Conservation (phyloP, 23 tunicate genomes). For the Botrylloides violaceus region DNA sequence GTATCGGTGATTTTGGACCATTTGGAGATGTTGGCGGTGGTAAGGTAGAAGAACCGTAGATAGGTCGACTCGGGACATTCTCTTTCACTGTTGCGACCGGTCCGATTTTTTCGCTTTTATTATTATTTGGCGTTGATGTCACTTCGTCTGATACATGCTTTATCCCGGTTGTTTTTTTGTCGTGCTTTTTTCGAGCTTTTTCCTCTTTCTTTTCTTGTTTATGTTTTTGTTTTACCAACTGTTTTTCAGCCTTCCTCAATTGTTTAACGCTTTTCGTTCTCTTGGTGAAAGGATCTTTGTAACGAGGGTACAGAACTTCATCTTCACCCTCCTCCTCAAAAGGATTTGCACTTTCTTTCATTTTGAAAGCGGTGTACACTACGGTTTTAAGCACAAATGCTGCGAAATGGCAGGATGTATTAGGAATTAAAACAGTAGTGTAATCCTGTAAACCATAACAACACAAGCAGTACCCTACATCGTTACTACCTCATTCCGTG, state of each 20-base stretch:
- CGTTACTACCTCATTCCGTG: too few species aligned
- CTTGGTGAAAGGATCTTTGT: constrained; percentile 3
- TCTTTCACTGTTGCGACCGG: too few species aligned
- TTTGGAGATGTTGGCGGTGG: not conserved
- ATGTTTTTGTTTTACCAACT: not conserved
- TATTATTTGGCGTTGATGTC: not conserved
- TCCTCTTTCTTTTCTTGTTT: constrained; percentile 14
- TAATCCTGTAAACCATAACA: too few species aligned
- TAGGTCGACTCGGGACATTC: too few species aligned
- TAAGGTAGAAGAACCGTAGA: not conserved
- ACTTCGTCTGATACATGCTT: not conserved
- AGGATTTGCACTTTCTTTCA: not conserved
- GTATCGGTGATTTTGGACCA: not conserved
- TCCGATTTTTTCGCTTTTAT: too few species aligned
- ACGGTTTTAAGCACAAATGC: too few species aligned
- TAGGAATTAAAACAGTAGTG: too few species aligned
- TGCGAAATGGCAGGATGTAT: too few species aligned
- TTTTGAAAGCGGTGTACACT: too few species aligned
- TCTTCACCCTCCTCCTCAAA: constrained; percentile 1
- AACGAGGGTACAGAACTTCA: not conserved
- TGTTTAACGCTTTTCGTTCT: constrained; percentile 8
- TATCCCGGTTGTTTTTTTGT: not conserved
- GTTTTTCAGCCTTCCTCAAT: not conserved
- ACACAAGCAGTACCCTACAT: too few species aligned
- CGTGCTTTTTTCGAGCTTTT: not conserved